A percentile compares a stretch with the other conserved stretches of the same genome.
These are phyloP conservation scores for Petrocephalus schoutedeni DNA, from an alignment of 2,797 vertebrate species.

Conservation along the genomic window DNA sequence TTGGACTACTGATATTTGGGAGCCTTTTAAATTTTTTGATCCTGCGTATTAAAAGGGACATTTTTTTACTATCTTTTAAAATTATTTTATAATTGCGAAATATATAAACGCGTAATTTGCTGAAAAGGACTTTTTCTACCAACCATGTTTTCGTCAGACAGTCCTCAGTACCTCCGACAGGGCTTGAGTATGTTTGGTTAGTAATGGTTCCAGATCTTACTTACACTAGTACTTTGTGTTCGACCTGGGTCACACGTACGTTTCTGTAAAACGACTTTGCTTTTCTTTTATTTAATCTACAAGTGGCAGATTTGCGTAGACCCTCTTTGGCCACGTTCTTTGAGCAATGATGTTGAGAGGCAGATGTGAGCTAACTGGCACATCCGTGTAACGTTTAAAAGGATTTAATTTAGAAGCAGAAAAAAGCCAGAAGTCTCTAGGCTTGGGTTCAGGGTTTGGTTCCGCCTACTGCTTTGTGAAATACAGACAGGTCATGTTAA, in stretches of 20 bases:
- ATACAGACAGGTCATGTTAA: neutral
- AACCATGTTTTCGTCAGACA: slow-evolving; percentile 74
- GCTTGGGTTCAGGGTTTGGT: neutral
- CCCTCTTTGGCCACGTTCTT: neutral
- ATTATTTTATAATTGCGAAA: slow-evolving; percentile 28
- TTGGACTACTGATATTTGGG: slow-evolving; percentile 47
- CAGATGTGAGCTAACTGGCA: neutral
- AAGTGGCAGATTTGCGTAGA: neutral
- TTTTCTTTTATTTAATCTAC: neutral
- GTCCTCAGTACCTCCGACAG: slow-evolving; percentile 70
- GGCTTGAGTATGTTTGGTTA: slow-evolving; percentile 80
- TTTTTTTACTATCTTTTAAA: slow-evolving; percentile 14
- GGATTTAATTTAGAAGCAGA: neutral
- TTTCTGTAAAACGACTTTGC: neutral
- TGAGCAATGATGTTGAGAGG: neutral
- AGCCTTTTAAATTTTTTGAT: slow-evolving; percentile 25
- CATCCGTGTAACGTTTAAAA: neutral
- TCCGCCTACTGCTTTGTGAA: neutral
- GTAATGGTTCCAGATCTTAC: slow-evolving; percentile 36
- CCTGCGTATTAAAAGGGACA: slow-evolving; percentile 33
- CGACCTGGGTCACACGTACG: neutral
- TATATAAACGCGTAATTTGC: slow-evolving; percentile 31
- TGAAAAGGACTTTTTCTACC: slow-evolving; percentile 38
- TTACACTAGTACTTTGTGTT: slow-evolving; percentile 1
- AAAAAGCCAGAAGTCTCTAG: neutral